These are phyloP conservation scores for Spongilla lacustris DNA, from an alignment of 37 sponge, comb jelly and placozoan genomes.

Conservation along the genomic window DNA sequence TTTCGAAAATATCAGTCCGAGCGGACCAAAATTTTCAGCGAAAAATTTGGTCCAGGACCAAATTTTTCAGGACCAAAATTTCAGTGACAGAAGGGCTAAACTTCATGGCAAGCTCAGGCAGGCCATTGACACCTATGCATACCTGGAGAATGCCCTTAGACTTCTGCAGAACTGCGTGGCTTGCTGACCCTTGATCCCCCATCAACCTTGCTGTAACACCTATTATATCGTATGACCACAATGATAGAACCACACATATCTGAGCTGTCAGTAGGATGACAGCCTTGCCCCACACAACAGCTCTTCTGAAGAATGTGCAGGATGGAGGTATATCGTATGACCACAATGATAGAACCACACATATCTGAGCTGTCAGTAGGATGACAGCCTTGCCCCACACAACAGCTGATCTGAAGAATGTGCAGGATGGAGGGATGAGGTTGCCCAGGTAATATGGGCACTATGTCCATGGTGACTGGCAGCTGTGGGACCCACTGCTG, in stretches of 20 bases:
- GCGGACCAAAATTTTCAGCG: background rate
- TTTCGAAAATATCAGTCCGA: background rate
- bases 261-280: conserved; percentile 1
- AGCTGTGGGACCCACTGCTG: background rate
- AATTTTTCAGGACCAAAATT: background rate
- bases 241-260: background rate
- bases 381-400: background rate
- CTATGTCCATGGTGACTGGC: background rate
- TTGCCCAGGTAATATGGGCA: too few relatives aligned
- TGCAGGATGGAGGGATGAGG: background rate
- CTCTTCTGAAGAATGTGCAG: background rate
- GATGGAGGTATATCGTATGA: background rate
- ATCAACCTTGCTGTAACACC: background rate
- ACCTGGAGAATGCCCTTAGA: background rate
- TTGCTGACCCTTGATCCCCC: background rate
- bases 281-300: background rate
- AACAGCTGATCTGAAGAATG: background rate
- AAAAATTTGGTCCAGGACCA: background rate
- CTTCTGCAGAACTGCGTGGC: background rate
- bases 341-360: background rate
- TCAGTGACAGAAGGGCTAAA: background rate
- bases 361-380: background rate
- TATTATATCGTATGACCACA: background rate
- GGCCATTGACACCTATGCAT: background rate
- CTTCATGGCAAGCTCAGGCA: background rate